A percentile compares a stretch with the other conserved stretches of the same genome.
Conservation (phyloP, 2,888 invertebrate species). For the Meiosimyza decipiens region DNA sequence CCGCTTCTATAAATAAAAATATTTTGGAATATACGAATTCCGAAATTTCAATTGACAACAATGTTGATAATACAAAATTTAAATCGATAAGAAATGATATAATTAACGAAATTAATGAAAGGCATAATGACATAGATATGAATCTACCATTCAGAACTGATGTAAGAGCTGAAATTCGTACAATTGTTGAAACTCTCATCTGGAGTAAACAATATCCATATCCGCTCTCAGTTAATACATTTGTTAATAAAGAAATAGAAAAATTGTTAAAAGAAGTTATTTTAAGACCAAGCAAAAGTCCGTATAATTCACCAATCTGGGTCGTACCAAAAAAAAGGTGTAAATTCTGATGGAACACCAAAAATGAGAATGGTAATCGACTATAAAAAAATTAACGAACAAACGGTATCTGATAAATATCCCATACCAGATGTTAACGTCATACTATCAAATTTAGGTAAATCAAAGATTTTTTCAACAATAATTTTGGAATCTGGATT, state of each 20-base stretch:
- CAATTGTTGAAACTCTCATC: constrained; percentile 13
- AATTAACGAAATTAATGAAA: neutral
- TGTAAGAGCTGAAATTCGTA: neutral
- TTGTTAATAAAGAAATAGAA: constrained; percentile 14
- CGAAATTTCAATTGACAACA: too few species aligned
- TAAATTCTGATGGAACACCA: neutral
- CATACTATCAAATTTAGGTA: too few species aligned
- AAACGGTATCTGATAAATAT: too few species aligned
- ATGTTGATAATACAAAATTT: too few species aligned
- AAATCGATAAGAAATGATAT: too few species aligned
- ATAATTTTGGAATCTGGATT: too few species aligned
- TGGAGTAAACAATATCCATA: constrained; percentile 31
- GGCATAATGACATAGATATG: neutral
- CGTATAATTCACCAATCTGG: constrained; percentile 1
- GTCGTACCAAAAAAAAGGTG: neutral
- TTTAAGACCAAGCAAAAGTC: neutral
- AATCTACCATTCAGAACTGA: neutral
- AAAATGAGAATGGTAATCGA: neutral
- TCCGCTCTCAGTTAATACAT: neutral
- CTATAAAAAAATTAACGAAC: too few species aligned
- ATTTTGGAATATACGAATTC: too few species aligned
- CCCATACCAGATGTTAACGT: too few species aligned
- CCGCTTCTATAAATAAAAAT: too few species aligned
- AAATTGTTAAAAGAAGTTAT: neutral
- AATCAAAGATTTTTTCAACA: too few species aligned